phyloP scores from a whole-genome alignment of 35 echinoderm and acorn worm species.

The Holothuria glaberrima region DNA sequence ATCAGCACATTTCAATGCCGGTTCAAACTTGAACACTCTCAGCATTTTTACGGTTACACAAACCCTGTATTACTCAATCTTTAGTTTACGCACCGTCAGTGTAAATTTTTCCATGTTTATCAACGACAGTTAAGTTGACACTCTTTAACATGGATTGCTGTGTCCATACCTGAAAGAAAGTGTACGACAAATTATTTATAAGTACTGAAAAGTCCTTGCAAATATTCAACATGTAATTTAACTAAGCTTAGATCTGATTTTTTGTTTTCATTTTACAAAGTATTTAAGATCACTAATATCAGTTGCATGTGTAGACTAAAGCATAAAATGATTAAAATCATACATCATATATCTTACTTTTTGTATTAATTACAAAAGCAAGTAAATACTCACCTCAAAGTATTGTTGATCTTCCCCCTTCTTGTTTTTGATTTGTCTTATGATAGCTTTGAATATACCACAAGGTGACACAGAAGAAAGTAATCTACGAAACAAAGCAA shows the following conservation, averaged over 20 bases:
- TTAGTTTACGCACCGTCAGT: slow-evolving; percentile 75
- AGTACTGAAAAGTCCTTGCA: too few relatives aligned
- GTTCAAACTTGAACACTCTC: too few relatives aligned
- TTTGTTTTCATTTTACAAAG: too few relatives aligned
- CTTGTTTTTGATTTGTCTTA: slow-evolving; percentile 85
- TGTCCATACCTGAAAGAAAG: slow-evolving; percentile 71
- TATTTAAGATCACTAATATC: too few relatives aligned
- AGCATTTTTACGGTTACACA: too few relatives aligned
- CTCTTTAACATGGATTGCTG: slow-evolving; percentile 52
- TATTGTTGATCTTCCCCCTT: slow-evolving; percentile 99
- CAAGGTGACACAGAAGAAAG: slow-evolving; percentile 52
- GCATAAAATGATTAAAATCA: not conserved
- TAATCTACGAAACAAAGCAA: slow-evolving; percentile 42
- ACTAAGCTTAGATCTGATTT: too few relatives aligned
- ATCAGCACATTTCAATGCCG: too few relatives aligned
- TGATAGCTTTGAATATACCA: slow-evolving; percentile 73
- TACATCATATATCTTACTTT: not conserved
- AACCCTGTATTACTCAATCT: too few relatives aligned
- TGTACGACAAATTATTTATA: too few relatives aligned
- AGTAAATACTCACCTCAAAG: slow-evolving; percentile 69
- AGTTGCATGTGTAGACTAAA: not conserved
- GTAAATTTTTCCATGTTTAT: slow-evolving; percentile 92
- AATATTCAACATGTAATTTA: too few relatives aligned
- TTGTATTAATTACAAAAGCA: not conserved
- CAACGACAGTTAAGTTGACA: slow-evolving; percentile 68